These are phyloP conservation scores for Hoplostethus atlanticus DNA, from an alignment of 2,797 vertebrate genomes.

Conservation along the genomic window DNA sequence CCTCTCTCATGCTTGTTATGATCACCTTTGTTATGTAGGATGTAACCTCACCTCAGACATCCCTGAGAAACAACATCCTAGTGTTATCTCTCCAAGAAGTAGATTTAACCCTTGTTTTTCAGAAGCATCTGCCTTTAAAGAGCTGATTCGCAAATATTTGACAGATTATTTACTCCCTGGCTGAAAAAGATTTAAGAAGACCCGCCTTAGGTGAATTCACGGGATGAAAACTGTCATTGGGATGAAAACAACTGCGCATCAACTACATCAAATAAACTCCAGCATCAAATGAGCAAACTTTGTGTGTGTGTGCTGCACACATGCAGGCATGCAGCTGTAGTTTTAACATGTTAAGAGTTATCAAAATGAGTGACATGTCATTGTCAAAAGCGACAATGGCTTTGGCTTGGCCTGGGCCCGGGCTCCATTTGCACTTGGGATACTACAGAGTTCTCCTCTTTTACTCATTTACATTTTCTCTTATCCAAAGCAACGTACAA, in stretches of 20 bases:
- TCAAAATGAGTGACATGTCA: not conserved
- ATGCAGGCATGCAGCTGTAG: not conserved
- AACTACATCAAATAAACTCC: slow-evolving; percentile 9
- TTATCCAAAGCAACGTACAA: not conserved
- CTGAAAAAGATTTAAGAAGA: not conserved
- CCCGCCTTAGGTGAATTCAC: not conserved
- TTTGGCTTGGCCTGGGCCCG: not conserved
- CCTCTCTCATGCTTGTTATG: slow-evolving; percentile 19
- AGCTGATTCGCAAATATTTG: not conserved
- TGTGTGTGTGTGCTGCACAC: not conserved
- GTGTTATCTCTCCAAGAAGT: not conserved
- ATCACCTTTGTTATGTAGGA: slow-evolving; percentile 5
- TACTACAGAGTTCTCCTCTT: not conserved
- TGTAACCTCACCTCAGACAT: slow-evolving; percentile 1
- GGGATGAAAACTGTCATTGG: not conserved
- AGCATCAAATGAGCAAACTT: not conserved
- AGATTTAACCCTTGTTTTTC: not conserved
- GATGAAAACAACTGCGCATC: not conserved
- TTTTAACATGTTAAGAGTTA: slow-evolving; percentile 18
- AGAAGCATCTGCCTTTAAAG: too few relatives aligned
- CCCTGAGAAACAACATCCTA: not conserved
- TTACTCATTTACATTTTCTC: not conserved
- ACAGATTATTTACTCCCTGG: not conserved
- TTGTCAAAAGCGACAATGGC: slow-evolving; percentile 13
- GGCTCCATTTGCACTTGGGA: not conserved